phyloP scores from a whole-genome alignment of 2,113 vertebrate species.

The Naja naja region DNA sequence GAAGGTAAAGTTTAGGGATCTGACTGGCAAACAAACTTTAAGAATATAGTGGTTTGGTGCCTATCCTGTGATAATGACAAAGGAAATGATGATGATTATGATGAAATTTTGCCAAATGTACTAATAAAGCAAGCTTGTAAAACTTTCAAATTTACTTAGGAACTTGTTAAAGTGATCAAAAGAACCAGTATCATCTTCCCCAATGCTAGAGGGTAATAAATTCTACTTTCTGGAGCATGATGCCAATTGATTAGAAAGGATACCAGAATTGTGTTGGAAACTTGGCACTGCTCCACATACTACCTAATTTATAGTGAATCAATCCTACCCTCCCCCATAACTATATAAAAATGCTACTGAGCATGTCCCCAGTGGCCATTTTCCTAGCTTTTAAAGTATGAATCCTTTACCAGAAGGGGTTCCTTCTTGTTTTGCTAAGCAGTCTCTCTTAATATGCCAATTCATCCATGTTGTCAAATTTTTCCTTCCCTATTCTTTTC shows the following conservation, averaged over 20 bases:
- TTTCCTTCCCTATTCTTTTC: conserved; percentile 28
- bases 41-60: neutral
- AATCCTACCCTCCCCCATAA: neutral
- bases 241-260: neutral
- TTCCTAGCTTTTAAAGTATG: conserved; percentile 19
- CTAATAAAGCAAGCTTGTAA: neutral
- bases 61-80: neutral
- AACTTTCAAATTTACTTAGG: neutral
- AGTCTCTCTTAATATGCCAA: neutral
- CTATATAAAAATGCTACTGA: conserved; percentile 24
- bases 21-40: neutral
- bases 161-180: neutral
- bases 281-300: conserved; percentile 2
- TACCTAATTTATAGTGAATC: conserved; percentile 23
- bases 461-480: conserved; percentile 25
- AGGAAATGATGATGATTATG: neutral
- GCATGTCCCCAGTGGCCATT: conserved; percentile 20
- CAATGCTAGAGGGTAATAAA: rapidly evolving
- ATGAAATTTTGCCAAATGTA: neutral
- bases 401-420: conserved; percentile 9
- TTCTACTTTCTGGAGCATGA: neutral
- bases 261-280: neutral
- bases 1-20: neutral
- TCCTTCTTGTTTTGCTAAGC: conserved; percentile 24
- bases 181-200: neutral